Conservation (phyloP, 2,888 invertebrate genomes). For the Halictus ligatus region DNA sequence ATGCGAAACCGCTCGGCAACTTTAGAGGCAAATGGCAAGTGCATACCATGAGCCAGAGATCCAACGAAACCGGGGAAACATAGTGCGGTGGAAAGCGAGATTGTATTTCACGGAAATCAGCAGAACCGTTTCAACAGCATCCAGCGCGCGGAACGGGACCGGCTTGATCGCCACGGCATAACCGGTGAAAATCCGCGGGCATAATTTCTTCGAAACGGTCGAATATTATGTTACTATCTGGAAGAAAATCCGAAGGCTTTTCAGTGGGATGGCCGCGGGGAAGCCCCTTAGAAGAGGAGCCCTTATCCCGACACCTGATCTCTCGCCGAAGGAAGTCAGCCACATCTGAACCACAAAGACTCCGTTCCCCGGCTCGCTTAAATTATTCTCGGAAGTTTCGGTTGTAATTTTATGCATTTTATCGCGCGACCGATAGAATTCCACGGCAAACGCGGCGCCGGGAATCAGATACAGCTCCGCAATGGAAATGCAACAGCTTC, state of each 20-base stretch:
- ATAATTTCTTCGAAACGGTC: background rate
- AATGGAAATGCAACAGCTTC: constrained; percentile 12
- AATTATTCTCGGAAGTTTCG: constrained; percentile 8
- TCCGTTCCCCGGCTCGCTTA: background rate
- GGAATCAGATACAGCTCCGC: background rate
- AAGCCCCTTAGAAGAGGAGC: background rate
- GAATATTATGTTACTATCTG: constrained; percentile 13
- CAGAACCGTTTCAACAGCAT: background rate
- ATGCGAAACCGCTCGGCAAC: background rate
- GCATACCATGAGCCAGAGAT: background rate
- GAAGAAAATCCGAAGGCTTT: constrained; percentile 5
- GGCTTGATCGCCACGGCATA: background rate
- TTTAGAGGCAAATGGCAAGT: background rate
- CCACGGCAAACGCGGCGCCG: background rate
- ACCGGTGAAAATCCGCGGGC: background rate
- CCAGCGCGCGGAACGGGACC: background rate
- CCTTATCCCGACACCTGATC: constrained; percentile 15
- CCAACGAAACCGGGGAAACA: background rate
- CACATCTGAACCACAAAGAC: constrained; percentile 1
- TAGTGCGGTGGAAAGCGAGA: background rate
- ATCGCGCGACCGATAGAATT: background rate
- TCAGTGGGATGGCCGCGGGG: background rate
- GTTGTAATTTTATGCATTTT: constrained; percentile 15
- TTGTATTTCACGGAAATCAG: background rate
- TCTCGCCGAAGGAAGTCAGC: background rate